Base-by-base conservation (phyloP, 1,140 invertebrate genomes). In the Pectinophora gossypiella region DNA sequence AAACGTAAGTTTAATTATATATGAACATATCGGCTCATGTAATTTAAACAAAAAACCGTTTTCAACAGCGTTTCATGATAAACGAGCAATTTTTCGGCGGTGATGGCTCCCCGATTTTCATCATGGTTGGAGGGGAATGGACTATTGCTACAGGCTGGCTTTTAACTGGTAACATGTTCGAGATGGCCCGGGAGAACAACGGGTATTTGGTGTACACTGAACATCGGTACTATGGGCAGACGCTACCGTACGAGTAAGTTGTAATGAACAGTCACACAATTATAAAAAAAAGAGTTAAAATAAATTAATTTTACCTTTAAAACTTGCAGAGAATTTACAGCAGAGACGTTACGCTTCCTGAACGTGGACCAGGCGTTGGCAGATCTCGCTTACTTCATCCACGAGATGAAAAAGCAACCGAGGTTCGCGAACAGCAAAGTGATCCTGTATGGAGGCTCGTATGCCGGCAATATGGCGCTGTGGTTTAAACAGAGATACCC, bases 161-260 rank as follows among this genome's bases (percentile, higher is more conserved):
- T n/a, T 54, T 65, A 27, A 65, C 56, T 3, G 91, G 92, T 9
- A 88, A 90, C 36, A 91, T 92, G 89, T 89, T 79, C 56, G 84
- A 90, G 19, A 84, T 92, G 57, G 93, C 91, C 18, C 89, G 89
- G 46, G 81, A 91, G 38, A 89, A 93, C 64, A 89, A 89, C 35
- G 95, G 94, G 3, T 87, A 88, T 13, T 74, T 91, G 63, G 87
- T 91, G 49, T 92, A 92, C 54, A 90, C 95, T 0, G 95, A 97
- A 70, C 95, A 97, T 81, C 89, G 95, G 44, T 97, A 91, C 80
- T 97, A 96, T 76, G 95, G 95, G 22, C 65, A 92, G 59, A 95
- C 93, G 68, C 89, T 89, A 57, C 95, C 95, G 3, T 94, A 91
- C 38, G 52, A 59, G 94, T 95, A 88, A 84, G 88, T 63, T 38